These are phyloP conservation scores for Sipha flava DNA, from an alignment of 1,140 invertebrate species.

Conservation along the genomic window DNA sequence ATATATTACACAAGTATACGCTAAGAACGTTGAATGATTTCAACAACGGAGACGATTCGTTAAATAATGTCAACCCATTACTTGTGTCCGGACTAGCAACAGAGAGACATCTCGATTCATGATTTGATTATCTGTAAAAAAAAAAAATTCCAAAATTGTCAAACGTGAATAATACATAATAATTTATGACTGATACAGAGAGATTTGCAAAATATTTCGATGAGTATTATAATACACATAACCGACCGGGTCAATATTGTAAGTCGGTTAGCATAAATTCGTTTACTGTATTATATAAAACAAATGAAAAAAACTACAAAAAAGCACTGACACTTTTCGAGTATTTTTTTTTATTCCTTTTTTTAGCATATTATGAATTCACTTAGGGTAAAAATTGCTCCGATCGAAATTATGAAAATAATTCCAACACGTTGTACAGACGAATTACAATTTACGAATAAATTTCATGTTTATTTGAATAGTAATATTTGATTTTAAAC, in stretches of 20 bases:
- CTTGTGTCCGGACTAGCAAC: neutral
- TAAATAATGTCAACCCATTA: neutral
- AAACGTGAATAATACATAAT: neutral
- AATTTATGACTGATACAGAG: neutral
- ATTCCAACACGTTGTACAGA: too few relatives aligned
- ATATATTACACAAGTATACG: too few relatives aligned
- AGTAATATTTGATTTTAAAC: too few relatives aligned
- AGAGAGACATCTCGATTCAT: neutral
- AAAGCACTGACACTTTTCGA: neutral
- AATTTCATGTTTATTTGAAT: too few relatives aligned
- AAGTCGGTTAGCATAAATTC: neutral
- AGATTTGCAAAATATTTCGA: constrained; percentile 18
- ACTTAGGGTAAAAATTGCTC: too few relatives aligned
- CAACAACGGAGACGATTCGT: neutral
- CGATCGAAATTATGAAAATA: too few relatives aligned
- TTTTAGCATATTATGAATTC: too few relatives aligned
- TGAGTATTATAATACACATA: neutral
- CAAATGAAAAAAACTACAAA: neutral
- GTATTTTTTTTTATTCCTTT: neutral
- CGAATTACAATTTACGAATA: too few relatives aligned
- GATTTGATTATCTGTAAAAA: neutral
- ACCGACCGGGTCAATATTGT: neutral
- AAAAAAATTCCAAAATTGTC: neutral
- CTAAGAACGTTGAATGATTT: too few relatives aligned
- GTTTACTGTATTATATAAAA: neutral